These are phyloP conservation scores for Ylistrum balloti DNA, from an alignment of 1,140 invertebrate species.

Conservation along the genomic window DNA sequence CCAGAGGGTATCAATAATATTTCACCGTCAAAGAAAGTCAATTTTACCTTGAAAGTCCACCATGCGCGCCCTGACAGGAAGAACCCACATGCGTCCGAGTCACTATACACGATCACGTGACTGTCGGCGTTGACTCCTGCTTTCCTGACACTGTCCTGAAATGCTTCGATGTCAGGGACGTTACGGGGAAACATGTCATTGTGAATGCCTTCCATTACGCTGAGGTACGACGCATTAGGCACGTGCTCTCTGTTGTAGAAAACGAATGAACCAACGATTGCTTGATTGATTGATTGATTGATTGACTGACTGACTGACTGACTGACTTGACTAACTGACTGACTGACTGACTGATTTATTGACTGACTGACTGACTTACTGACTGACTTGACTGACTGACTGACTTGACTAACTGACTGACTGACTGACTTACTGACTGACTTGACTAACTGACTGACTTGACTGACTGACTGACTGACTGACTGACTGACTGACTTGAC, in stretches of 20 bases:
- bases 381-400: not conserved
- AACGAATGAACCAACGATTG: too few relatives aligned
- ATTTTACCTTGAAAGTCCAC: slow-evolving; percentile 71
- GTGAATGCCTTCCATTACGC: slow-evolving; percentile 65
- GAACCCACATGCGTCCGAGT: slow-evolving; percentile 64
- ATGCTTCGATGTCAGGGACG: slow-evolving; percentile 65
- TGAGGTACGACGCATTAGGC: slow-evolving; percentile 67
- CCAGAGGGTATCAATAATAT: too few relatives aligned
- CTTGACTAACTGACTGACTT: too few relatives aligned
- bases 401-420: too few relatives aligned
- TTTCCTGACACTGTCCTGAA: slow-evolving; percentile 63
- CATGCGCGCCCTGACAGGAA: slow-evolving; percentile 66
- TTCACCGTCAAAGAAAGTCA: too few relatives aligned
- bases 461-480: too few relatives aligned
- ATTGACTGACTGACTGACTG: not conserved
- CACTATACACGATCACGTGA: slow-evolving; percentile 70
- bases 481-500: not conserved
- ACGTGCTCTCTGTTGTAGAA: slow-evolving; percentile 64
- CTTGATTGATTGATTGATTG: too few relatives aligned
- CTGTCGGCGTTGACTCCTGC: slow-evolving; percentile 64
- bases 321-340: too few relatives aligned
- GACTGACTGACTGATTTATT: too few relatives aligned
- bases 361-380: too few relatives aligned
- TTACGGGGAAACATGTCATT: slow-evolving; percentile 67
- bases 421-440: too few relatives aligned